phyloP scores from a whole-genome alignment of 2,888 invertebrate genomes.

The Aromia moschata region DNA sequence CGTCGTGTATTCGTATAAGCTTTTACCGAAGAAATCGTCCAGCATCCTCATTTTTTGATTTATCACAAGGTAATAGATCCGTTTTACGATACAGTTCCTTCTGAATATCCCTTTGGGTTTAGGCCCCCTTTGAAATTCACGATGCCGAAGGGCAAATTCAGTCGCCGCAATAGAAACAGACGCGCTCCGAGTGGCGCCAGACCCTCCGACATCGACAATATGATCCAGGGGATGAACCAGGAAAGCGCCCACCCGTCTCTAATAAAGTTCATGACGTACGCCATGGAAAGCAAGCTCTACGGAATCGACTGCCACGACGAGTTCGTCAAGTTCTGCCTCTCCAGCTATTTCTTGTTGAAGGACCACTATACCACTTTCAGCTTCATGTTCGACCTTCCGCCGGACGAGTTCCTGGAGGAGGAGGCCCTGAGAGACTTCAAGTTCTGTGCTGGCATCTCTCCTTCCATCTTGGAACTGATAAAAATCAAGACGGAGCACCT shows the following conservation, averaged over 20 bases:
- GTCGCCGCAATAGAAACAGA: neutral
- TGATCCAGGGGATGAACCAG: neutral
- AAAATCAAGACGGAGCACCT: conserved; percentile 20
- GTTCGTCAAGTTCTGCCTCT: conserved; percentile 17
- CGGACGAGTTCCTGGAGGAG: conserved; percentile 3
- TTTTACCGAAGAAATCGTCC: too few species aligned
- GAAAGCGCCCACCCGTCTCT: neutral
- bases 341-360: conserved; percentile 18
- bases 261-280: conserved; percentile 20
- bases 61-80: too few species aligned
- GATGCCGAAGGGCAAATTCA: conserved; percentile 9
- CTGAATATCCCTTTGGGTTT: too few species aligned
- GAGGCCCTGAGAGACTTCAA: conserved; percentile 10
- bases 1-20: too few species aligned
- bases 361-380: neutral
- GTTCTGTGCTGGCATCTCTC: conserved; percentile 3
- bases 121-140: too few species aligned
- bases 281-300: conserved; percentile 15
- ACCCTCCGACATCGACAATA: conserved; percentile 10
- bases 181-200: neutral
- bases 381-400: conserved; percentile 3
- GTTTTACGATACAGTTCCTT: too few species aligned
- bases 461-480: conserved; percentile 7
- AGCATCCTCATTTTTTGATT: too few species aligned
- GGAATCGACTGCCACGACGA: conserved; percentile 7